phyloP scores from a whole-genome alignment of 2,888 invertebrate genomes.

The Cantharis rufa region DNA sequence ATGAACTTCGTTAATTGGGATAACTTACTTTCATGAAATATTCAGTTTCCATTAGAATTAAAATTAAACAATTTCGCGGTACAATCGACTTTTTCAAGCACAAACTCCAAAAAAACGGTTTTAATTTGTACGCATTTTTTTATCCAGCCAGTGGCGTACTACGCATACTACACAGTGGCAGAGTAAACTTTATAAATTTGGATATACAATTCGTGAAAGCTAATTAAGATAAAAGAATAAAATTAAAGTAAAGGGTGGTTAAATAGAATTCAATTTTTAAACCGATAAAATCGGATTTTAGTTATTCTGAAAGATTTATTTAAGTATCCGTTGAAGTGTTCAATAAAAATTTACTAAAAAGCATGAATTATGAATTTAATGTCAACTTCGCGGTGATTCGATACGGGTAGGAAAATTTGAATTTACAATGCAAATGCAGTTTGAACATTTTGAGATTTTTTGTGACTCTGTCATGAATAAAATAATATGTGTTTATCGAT shows the following conservation, averaged over 20 bases:
- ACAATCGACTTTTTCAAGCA: no score
- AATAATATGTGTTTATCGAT: slow-evolving; percentile 5
- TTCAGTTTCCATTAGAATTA: no score
- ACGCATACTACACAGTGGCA: no score
- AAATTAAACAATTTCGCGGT: no score
- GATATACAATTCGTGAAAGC: no score
- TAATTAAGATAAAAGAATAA: not conserved
- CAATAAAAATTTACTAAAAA: slow-evolving; percentile 9
- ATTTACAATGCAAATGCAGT: slow-evolving; percentile 12
- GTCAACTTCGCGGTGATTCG: slow-evolving; percentile 8
- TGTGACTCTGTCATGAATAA: slow-evolving; percentile 6
- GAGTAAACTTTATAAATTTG: no score
- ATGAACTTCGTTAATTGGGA: no score
- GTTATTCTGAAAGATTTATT: not conserved
- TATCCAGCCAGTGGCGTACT: no score
- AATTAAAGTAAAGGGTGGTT: not conserved
- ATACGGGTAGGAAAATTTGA: slow-evolving; percentile 12
- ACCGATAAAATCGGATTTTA: not conserved
- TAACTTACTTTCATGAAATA: no score
- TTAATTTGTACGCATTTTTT: no score
- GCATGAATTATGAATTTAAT: slow-evolving; percentile 23
- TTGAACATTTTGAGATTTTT: slow-evolving; percentile 5
- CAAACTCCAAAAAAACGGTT: no score
- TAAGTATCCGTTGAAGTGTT: slow-evolving; percentile 5
- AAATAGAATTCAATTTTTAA: not conserved